These are phyloP conservation scores for Semnopithecus entellus DNA, from an alignment of 2,113 vertebrate species.

Conservation along the genomic window DNA sequence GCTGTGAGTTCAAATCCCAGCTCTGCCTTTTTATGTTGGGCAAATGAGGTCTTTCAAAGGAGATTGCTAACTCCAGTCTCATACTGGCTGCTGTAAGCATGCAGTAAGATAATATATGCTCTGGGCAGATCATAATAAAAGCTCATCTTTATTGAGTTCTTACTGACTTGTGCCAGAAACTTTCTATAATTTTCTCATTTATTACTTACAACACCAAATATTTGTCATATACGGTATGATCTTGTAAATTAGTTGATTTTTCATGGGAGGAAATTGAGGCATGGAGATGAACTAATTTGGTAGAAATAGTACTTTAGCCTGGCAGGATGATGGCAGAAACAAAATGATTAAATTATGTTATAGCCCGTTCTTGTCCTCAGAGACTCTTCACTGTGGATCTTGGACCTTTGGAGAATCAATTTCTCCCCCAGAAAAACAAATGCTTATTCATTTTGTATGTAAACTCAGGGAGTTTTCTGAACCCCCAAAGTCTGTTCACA, in stretches of 20 bases:
- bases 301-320: not conserved
- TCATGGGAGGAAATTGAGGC: slow-evolving; percentile 49
- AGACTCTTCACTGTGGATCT: not conserved
- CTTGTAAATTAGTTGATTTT: not conserved
- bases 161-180: slow-evolving; percentile 18
- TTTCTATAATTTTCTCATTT: not conserved
- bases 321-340: not conserved
- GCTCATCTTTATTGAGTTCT: not conserved
- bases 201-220: not conserved
- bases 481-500: not conserved
- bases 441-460: not conserved
- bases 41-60: not conserved
- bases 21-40: not conserved
- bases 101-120: not conserved
- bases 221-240: not conserved
- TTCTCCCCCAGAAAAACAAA: not conserved
- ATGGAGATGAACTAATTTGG: not conserved
- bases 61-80: not conserved
- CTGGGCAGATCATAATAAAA: not conserved
- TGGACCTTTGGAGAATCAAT: not conserved
- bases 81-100: not conserved
- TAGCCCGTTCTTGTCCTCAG: not conserved
- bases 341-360: not conserved
- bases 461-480: not conserved
- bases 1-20: not conserved